Conservation (phyloP, 2,113 vertebrate species). For the Pollachius pollachius region DNA sequence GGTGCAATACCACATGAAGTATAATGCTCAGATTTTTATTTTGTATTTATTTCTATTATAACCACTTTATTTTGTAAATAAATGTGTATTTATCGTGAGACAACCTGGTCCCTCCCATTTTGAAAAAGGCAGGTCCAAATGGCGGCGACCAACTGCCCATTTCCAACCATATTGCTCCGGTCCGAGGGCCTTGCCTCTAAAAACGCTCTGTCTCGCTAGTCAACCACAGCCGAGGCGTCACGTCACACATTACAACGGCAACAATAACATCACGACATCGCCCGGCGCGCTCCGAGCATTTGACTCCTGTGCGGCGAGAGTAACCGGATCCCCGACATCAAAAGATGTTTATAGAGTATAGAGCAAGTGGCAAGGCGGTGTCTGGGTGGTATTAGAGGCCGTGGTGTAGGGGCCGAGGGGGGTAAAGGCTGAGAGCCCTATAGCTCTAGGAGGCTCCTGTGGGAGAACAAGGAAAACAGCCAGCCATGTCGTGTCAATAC, state of each 20-base stretch:
- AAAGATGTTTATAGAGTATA: slow-evolving; percentile 30
- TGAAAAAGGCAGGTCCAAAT: slow-evolving; percentile 26
- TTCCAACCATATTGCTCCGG: too few relatives aligned
- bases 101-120: slow-evolving; percentile 88
- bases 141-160: too few relatives aligned
- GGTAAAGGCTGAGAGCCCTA: slow-evolving; percentile 46
- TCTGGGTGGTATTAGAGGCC: slow-evolving; percentile 36
- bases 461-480: slow-evolving; percentile 63
- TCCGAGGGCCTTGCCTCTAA: too few relatives aligned
- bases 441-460: slow-evolving; percentile 53
- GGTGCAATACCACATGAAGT: slow-evolving; percentile 99
- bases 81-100: slow-evolving; percentile 99
- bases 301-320: slow-evolving; percentile 31
- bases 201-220: too few relatives aligned
- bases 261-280: too few relatives aligned
- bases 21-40: slow-evolving; percentile 99
- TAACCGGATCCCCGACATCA: slow-evolving; percentile 56
- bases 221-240: too few relatives aligned
- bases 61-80: slow-evolving; percentile 99
- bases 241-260: too few relatives aligned
- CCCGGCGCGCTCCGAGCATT: too few relatives aligned
- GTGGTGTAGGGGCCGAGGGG: slow-evolving; percentile 46
- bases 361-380: slow-evolving; percentile 39
- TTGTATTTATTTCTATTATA: slow-evolving; percentile 99
- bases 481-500: slow-evolving; percentile 53